Base-by-base conservation (phyloP, 2,888 invertebrate genomes). In the Cyrtodaria siliqua region DNA sequence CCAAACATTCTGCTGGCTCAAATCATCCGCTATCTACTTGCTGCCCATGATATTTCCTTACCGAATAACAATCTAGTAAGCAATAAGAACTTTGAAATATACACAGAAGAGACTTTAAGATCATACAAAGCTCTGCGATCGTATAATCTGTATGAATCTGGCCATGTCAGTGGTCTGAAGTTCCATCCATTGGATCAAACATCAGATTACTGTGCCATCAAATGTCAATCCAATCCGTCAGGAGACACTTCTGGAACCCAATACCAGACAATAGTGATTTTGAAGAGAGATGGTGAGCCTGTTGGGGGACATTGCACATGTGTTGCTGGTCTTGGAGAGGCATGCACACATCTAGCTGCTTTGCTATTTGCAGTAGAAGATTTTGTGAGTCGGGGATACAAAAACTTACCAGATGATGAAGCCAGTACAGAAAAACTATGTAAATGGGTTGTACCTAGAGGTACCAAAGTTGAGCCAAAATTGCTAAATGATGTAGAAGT, bases 11-110 rank as follows among this genome's bases (percentile, higher is more conserved):
- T 18, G 26, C 16, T 64, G 14, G 52, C n/a, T 27, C n/a, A 40
- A 4, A 64, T 64, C 16, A 26, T 38, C 8, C 18, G 38, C 24
- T 64, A 64, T 27, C 40, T 64, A 6, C 42, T 53, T 23, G 64
- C 64, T 12, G 64, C 64, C n/a, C 64, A 64, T 55, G 64, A 64
- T 29, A 64, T 64, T 24, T 4, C 64, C 26, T n/a, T n/a, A n/a
- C n/a, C n/a, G n/a, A n/a, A n/a, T n/a, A n/a, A n/a, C n/a, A n/a
- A n/a, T n/a, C n/a, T 4, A 18, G 6, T 16, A 12, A 53, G 44
- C 9, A 18, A 38, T 18, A 29, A 27, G 23, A 12, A 33, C 33
- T 33, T 8, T 33, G 64, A 64, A 24, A 29, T 23, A 3, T 64
- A 64, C 44, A 40, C 24, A 12, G 44, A 40, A 6, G n/a, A 18